Evolutionary conservation across 2,113 vertebrate genomes (phyloP), one percentile per base, ranked within the genome.

Genomic region (Poeciliopsis turrubarensis): DNA sequence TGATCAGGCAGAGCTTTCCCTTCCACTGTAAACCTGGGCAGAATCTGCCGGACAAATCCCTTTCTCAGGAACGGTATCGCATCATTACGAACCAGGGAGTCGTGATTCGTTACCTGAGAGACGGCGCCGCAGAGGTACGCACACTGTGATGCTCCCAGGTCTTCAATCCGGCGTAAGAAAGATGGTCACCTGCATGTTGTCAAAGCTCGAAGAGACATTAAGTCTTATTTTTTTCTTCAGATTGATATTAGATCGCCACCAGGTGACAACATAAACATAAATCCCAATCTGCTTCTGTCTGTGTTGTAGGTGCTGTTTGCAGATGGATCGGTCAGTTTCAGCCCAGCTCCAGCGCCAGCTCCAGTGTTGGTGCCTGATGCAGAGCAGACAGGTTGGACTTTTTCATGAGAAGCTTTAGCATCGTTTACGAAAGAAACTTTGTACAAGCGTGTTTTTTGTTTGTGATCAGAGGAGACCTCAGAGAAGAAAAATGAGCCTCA

Each of bases 241-340:
- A 37, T 37, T 37, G 34, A 11, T 37, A 37, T 37, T 11, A 54
- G 7, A 54, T 54, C 47, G 7, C 47, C 47, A 22, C 44, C 51
- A 57, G 5, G 25, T 22, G 71, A 5, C 31, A 37, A 60, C 30
- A 39, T 14, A 64, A 25, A 25, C 29, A 30, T 13, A 1, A 26
- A 0, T 39, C 37, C n/a, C 37, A 31, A 8, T 22, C 17, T 70
- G 32, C 44, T 13, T 68, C 0, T 68, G n/a, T 73, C 15, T 65
- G n/a, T n/a, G 8, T 22, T 29, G 19, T 22, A 99, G 98, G 81
- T 98, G 75, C 92, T 99, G 60, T 98, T 97, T 94, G 93, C 97
- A 71, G 95, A 98, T 72, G 96, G 97, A 3, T 85, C 96, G 1
- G 95, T 97, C 37, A 96, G 95, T 87, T 93, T 32, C 30, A 96